A percentile compares a stretch with the other conserved stretches of the same genome.
Conservation (phyloP, 2,888 invertebrate species). For the Isoperla grammatica region DNA sequence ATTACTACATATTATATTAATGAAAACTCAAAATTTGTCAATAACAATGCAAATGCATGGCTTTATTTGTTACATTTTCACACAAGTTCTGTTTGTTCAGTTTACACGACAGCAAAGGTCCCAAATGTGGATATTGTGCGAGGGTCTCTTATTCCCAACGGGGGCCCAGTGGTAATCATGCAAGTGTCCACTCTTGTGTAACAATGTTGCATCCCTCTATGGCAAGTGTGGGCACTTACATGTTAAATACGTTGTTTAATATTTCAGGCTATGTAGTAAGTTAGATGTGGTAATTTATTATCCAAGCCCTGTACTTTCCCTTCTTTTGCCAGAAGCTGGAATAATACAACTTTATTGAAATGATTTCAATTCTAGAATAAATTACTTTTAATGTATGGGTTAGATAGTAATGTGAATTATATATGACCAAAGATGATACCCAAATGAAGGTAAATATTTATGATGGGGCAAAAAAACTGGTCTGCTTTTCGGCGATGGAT, state of each 20-base stretch:
- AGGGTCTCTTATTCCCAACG: constrained; percentile 11
- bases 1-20: not conserved
- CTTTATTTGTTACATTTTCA: constrained; percentile 9
- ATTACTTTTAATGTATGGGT: no score
- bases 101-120: not conserved
- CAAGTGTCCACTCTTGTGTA: constrained; percentile 1
- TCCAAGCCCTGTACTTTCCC: constrained; percentile 10
- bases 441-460: no score
- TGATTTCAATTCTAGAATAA: no score
- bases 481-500: no score
- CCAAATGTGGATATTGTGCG: not conserved
- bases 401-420: no score
- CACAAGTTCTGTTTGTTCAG: not conserved
- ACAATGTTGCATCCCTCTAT: no score
- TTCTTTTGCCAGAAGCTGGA: not conserved
- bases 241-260: constrained; percentile 27
- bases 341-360: not conserved
- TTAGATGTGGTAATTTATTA: no score
- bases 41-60: constrained; percentile 18
- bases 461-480: no score
- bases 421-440: no score
- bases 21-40: not conserved
- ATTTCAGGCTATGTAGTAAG: not conserved
- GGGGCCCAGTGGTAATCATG: constrained; percentile 7
- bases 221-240: constrained; percentile 32